Evolutionary conservation across 2,113 vertebrate species (phyloP).

Genomic region (Nothoprocta pentlandii): DNA sequence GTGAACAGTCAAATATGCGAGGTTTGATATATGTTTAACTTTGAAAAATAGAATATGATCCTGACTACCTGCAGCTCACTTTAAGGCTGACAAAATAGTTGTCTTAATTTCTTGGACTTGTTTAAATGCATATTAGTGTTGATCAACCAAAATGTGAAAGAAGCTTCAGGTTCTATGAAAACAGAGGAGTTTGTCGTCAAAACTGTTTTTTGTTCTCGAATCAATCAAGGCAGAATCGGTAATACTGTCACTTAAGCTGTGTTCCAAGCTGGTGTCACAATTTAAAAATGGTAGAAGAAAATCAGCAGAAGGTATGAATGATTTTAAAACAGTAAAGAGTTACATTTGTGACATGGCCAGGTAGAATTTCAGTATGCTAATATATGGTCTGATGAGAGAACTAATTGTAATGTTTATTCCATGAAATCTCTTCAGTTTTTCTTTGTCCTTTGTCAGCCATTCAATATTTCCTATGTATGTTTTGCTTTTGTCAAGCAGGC

Average conservation of each 20-base stretch:
- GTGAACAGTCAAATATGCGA: neutral
- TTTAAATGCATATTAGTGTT: neutral
- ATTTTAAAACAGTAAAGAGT: neutral
- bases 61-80: constrained; percentile 39
- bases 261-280: neutral
- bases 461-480: neutral
- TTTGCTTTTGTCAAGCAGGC: constrained; percentile 61
- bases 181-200: neutral
- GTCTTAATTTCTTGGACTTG: neutral
- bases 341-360: accelerated
- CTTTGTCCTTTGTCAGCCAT: neutral
- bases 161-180: neutral
- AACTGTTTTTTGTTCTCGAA: neutral
- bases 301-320: neutral
- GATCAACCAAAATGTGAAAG: constrained; percentile 5
- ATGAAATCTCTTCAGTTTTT: neutral
- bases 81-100: neutral
- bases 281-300: neutral
- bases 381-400: neutral
- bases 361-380: neutral
- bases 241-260: neutral
- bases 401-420: neutral
- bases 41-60: constrained; percentile 17
- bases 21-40: constrained; percentile 3
- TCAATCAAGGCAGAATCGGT: neutral